A percentile compares a stretch with the other conserved stretches of the same genome.
Conservation (phyloP, 2,888 invertebrate genomes). For the Carpatolechia fugitivella region DNA sequence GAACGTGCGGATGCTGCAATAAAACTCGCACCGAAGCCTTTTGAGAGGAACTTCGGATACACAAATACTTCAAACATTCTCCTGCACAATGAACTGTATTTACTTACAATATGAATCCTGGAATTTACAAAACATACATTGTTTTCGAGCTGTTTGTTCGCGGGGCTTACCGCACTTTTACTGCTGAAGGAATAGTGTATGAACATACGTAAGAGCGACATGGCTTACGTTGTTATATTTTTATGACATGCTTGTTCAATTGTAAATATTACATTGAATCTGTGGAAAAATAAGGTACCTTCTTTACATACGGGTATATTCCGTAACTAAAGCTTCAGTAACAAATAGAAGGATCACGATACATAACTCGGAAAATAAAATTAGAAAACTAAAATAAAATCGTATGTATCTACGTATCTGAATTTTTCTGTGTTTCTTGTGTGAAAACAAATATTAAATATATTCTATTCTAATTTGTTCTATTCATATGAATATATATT, state of each 20-base stretch:
- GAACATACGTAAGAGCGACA: not conserved
- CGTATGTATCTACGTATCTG: too few species aligned
- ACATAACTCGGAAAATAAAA: too few species aligned
- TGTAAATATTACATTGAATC: not conserved
- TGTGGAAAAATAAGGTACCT: not conserved
- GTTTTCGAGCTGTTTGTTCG: constrained; percentile 8
- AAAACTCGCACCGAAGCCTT: constrained; percentile 42
- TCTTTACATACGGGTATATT: not conserved
- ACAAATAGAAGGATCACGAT: too few species aligned
- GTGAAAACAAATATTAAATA: too few species aligned
- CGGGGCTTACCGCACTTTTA: not conserved
- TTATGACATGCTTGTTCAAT: not conserved
- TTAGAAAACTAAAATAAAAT: too few species aligned
- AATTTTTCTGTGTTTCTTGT: too few species aligned
- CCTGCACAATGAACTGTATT: constrained; percentile 6
- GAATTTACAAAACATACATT: constrained; percentile 9
- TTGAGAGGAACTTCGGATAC: not conserved
- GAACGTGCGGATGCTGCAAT: constrained; percentile 45
- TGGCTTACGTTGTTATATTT: not conserved
- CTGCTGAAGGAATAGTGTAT: not conserved
- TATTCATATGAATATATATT: too few species aligned
- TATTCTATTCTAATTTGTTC: too few species aligned
- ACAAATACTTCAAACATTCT: not conserved
- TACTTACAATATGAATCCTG: constrained; percentile 5
- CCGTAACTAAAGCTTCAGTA: too few species aligned